Conservation (phyloP, 2,888 invertebrate genomes). For the Tuberolachnus salignus region DNA sequence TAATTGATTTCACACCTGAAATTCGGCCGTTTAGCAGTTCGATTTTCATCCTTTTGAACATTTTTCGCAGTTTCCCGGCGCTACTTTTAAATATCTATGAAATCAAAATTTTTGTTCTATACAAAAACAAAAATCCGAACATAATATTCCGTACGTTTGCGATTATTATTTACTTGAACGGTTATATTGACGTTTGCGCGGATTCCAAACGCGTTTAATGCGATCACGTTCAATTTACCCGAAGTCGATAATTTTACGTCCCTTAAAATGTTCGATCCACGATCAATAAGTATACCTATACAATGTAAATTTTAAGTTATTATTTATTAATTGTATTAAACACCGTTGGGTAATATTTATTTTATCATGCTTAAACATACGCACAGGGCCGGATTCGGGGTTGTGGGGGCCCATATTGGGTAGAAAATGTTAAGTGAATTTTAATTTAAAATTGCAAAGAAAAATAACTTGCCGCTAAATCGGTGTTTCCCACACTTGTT, state of each 20-base stretch:
- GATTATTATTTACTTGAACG: background rate
- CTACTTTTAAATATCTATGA: slow-evolving; percentile 8
- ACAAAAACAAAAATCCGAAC: background rate
- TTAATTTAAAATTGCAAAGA: no score
- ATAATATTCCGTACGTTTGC: background rate
- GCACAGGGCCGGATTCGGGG: no score
- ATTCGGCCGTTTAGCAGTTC: background rate
- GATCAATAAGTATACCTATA: slow-evolving; percentile 30
- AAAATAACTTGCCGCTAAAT: no score
- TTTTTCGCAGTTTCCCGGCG: background rate
- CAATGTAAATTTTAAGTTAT: no score
- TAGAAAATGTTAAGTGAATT: no score
- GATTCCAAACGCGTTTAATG: slow-evolving; percentile 1
- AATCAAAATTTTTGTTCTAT: background rate
- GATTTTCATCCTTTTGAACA: slow-evolving; percentile 22
- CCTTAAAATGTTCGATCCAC: background rate
- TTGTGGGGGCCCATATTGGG: no score
- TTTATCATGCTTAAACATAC: no score
- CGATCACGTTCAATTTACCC: slow-evolving; percentile 14
- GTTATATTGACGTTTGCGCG: background rate
- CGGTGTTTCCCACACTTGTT: no score
- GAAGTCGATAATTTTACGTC: slow-evolving; percentile 9
- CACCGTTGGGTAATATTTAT: no score
- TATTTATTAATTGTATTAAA: no score
- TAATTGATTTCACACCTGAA: slow-evolving; percentile 3